A percentile compares a stretch with the other conserved stretches of the same genome.
These are phyloP conservation scores for Hololepta plana DNA, from an alignment of 2,888 invertebrate genomes.

Conservation along the genomic window DNA sequence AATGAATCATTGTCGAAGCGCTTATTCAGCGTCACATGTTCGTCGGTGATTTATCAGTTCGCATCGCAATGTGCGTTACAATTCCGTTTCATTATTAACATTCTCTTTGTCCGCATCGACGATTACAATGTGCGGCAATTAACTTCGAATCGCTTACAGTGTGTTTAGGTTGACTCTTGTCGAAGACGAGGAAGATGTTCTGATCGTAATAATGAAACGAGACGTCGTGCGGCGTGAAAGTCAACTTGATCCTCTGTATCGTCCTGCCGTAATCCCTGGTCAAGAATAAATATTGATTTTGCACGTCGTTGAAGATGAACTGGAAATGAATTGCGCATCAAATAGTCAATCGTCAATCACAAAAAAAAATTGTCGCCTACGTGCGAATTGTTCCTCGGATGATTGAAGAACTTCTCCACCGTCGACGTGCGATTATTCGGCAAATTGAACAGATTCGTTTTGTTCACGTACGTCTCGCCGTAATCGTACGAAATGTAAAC, in stretches of 20 bases:
- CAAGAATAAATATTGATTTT: constrained; percentile 56
- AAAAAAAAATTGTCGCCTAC: constrained; percentile 33
- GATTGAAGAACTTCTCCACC: constrained; percentile 70
- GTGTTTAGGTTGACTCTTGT: constrained; percentile 42
- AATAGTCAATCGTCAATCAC: background rate
- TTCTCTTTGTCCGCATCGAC: too few species aligned
- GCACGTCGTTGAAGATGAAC: constrained; percentile 74
- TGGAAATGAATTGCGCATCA: constrained; percentile 25
- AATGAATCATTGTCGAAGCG: too few species aligned
- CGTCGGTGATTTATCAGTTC: too few species aligned
- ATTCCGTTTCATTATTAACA: too few species aligned
- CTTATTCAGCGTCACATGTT: too few species aligned
- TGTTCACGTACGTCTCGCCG: constrained; percentile 60
- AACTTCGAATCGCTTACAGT: constrained; percentile 1
- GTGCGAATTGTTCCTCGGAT: constrained; percentile 58
- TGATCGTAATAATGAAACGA: constrained; percentile 56
- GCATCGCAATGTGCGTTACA: too few species aligned
- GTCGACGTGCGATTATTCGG: constrained; percentile 39
- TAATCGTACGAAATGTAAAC: constrained; percentile 79
- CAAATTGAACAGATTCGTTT: constrained; percentile 47
- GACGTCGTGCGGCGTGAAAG: constrained; percentile 63
- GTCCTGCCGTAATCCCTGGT: constrained; percentile 55
- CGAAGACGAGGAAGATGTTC: constrained; percentile 51
- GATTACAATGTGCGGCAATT: too few species aligned
- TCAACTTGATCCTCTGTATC: constrained; percentile 42